phyloP scores from a whole-genome alignment of 2,888 invertebrate species.

The Nyleta sp. region DNA sequence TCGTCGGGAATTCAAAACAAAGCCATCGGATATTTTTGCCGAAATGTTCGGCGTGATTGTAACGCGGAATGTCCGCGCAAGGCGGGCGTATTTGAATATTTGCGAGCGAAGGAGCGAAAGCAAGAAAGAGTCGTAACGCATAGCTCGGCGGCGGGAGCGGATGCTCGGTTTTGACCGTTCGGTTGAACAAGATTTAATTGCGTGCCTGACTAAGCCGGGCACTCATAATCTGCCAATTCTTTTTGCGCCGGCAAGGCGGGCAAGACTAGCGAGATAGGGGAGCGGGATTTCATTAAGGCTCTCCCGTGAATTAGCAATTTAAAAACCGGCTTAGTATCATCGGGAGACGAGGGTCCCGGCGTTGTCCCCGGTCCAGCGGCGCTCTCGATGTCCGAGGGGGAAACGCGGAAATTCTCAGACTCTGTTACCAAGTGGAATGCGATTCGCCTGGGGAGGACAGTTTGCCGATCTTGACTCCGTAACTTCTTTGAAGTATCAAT shows the following conservation, averaged over 20 bases:
- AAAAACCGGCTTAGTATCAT: constrained; percentile 72
- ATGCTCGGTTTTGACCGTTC: constrained; percentile 65
- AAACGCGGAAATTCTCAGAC: constrained; percentile 51
- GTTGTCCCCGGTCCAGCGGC: constrained; percentile 50
- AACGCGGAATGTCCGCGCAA: constrained; percentile 12
- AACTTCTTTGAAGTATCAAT: constrained; percentile 63
- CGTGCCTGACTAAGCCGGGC: constrained; percentile 63
- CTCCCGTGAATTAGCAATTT: constrained; percentile 73
- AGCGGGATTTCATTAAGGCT: constrained; percentile 71
- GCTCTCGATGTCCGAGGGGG: constrained; percentile 39
- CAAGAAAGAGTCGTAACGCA: constrained; percentile 22
- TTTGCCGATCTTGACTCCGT: constrained; percentile 42
- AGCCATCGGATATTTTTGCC: constrained; percentile 22
- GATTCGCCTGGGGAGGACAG: constrained; percentile 25
- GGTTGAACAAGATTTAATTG: constrained; percentile 69
- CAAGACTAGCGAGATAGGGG: constrained; percentile 61
- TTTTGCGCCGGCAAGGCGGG: constrained; percentile 60
- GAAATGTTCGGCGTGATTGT: constrained; percentile 29
- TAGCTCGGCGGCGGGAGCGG: too few relatives aligned
- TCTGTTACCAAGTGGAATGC: constrained; percentile 53
- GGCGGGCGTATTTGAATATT: constrained; percentile 30
- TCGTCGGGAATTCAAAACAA: constrained; percentile 38
- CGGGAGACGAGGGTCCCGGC: constrained; percentile 51
- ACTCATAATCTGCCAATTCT: constrained; percentile 70
- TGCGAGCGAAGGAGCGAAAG: neutral